Evolutionary conservation across 2,888 invertebrate genomes (phyloP), one percentile per base, ranked within the genome.

Genomic region (Dysmachus trigonus): DNA sequence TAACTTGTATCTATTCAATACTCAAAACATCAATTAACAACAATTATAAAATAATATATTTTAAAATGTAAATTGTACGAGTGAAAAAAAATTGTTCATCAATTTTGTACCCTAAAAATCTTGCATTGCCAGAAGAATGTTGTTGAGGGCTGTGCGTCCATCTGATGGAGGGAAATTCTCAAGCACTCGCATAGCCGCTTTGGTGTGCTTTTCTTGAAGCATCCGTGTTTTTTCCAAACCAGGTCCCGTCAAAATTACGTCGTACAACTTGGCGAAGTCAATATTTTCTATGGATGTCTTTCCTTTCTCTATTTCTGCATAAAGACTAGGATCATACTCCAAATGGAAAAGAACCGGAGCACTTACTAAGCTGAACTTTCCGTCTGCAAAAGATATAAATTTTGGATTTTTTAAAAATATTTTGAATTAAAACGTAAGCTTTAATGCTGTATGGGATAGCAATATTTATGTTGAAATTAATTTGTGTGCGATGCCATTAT

Each of bases 91-190:
- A n/a, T 62, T 8, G 38, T 13, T 0, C 72, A 72, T n/a, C 10
- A 8, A 18, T n/a, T n/a, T 27, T 62, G n/a, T 27, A 3, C 3
- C 8, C 76, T 30, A 92, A 88, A 92, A 90, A 86, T 95, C 95
- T 89, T 96, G 95, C 96, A 97, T 96, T 13, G 97, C 97, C 3
- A 95, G 94, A 79, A 97, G 96, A 88, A 98, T 98, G 91, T 98
- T 98, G 85, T 95, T 94, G 83, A 98, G 93, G 0, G 97, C 98
- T 33, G 95, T 96, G 87, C 96, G 93, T 0, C 98, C 97, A 92
- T 97, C 97, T 85, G 96, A 96, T 89, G 94, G 93, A 82, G 96
- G 95, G 90, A 98, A 96, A 88, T 94, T 94, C 89, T 94, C 94
- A 30, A 98, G 93, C 13, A 96, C 95, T 87, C 94, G 94, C 90